These are phyloP conservation scores for Coranthus polyacanthus DNA, from an alignment of 2,797 vertebrate species.

Conservation along the genomic window DNA sequence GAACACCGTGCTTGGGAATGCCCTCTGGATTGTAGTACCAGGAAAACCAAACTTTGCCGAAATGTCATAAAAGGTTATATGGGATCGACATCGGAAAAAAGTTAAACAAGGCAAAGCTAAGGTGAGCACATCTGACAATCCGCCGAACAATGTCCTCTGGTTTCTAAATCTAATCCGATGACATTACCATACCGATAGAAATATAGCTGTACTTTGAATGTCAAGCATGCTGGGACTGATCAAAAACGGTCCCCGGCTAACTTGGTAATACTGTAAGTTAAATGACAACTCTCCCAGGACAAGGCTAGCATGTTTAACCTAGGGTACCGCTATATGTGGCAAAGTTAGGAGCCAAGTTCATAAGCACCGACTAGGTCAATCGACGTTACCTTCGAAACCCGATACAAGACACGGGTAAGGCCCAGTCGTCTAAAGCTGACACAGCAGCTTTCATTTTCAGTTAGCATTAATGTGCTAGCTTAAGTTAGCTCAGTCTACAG, in stretches of 20 bases:
- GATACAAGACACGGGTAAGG: slow-evolving; percentile 35
- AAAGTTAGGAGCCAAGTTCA: slow-evolving; percentile 47
- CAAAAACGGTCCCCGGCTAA: slow-evolving; percentile 40
- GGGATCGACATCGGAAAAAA: slow-evolving; percentile 2
- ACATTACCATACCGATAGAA: neutral
- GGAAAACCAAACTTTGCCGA: slow-evolving; percentile 16
- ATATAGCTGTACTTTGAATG: slow-evolving; percentile 17
- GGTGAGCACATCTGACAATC: neutral
- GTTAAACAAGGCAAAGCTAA: slow-evolving; percentile 5
- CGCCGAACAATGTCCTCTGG: neutral
- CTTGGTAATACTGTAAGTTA: slow-evolving; percentile 33
- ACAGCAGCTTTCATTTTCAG: slow-evolving; percentile 79
- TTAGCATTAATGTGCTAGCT: slow-evolving; percentile 75
- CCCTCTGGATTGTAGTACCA: slow-evolving; percentile 21
- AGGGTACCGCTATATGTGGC: slow-evolving; percentile 14
- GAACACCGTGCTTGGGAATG: slow-evolving; percentile 46
- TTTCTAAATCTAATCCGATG: neutral
- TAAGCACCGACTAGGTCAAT: neutral
- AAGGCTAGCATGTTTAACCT: neutral
- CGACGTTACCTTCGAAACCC: slow-evolving; percentile 15
- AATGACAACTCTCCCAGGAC: slow-evolving; percentile 10
- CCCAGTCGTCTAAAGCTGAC: slow-evolving; percentile 66
- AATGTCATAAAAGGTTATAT: neutral
- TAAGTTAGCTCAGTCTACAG: slow-evolving; percentile 61
- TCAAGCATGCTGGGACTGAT: slow-evolving; percentile 47